Percentiles rank a stretch among this genome's conserved stretches.
Evolutionary conservation across 2,797 vertebrate species (phyloP).

Genomic region (Mallotus villosus): DNA sequence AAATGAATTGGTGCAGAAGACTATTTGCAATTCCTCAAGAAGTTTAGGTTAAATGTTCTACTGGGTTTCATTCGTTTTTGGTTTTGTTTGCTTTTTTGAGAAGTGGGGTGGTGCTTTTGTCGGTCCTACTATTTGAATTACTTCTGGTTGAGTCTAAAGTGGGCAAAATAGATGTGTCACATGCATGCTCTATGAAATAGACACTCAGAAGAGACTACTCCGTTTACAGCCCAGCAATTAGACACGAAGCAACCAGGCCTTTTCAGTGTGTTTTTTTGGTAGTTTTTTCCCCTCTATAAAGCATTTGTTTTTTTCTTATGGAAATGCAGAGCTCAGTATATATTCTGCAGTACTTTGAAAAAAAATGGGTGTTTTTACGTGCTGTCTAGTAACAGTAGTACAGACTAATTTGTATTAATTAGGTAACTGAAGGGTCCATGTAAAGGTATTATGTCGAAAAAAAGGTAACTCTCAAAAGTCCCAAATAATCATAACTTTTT

Average conservation of each 20-base stretch:
- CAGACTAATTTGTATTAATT: no score
- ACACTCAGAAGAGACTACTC: conserved; percentile 39
- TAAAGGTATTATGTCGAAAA: conserved; percentile 1
- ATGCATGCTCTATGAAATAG: conserved; percentile 25
- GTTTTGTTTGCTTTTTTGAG: conserved; percentile 1
- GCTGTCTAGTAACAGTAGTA: no score
- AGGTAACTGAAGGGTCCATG: background rate
- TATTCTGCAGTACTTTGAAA: no score
- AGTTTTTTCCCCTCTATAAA: background rate
- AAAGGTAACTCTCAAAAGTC: conserved; percentile 13
- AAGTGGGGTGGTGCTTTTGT: conserved; percentile 9
- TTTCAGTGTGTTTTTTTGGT: background rate
- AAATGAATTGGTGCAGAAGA: background rate
- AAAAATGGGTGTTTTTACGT: no score
- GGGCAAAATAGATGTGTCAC: conserved; percentile 23
- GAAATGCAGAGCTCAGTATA: background rate
- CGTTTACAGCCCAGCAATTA: conserved; percentile 62
- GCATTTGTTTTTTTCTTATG: background rate
- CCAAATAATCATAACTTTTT: conserved; percentile 19
- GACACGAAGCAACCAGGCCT: conserved; percentile 22
- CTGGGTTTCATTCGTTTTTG: no score
- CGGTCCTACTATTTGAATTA: conserved; percentile 26
- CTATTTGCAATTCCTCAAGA: no score
- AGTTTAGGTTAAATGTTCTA: no score
- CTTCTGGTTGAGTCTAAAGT: conserved; percentile 21